phyloP scores from a whole-genome alignment of 2,797 vertebrate genomes.

The Siniperca obscura region DNA sequence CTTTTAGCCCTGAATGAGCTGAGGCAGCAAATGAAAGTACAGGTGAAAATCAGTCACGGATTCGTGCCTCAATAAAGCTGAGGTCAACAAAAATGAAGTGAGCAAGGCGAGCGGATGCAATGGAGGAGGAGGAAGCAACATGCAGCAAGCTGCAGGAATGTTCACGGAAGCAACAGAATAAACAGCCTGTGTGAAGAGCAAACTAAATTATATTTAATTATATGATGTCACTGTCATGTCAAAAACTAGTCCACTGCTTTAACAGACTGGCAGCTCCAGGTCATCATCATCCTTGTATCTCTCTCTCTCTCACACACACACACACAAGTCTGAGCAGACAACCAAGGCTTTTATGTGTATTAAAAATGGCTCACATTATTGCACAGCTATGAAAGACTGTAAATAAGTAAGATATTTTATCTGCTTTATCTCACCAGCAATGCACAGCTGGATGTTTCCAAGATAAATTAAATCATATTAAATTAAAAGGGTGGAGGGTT shows the following conservation, averaged over 20 bases:
- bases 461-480: slow-evolving; percentile 16
- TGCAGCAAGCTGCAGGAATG: slow-evolving; percentile 11
- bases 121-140: slow-evolving; percentile 27
- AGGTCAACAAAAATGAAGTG: slow-evolving; percentile 65
- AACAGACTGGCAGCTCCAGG: slow-evolving; percentile 53
- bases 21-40: slow-evolving; percentile 76
- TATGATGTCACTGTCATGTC: slow-evolving; percentile 41
- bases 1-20: slow-evolving; percentile 68
- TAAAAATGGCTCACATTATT: slow-evolving; percentile 17
- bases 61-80: slow-evolving; percentile 68
- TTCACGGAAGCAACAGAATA: slow-evolving; percentile 24
- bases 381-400: neutral
- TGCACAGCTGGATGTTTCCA: slow-evolving; percentile 30
- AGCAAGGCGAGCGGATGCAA: slow-evolving; percentile 24
- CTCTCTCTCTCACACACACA: slow-evolving; percentile 1
- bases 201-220: slow-evolving; percentile 38
- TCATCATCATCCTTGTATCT: slow-evolving; percentile 36
- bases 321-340: slow-evolving; percentile 17
- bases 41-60: slow-evolving; percentile 73
- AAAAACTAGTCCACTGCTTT: slow-evolving; percentile 46
- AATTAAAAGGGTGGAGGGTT: slow-evolving; percentile 13
- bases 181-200: slow-evolving; percentile 32
- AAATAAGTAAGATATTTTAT: slow-evolving; percentile 24
- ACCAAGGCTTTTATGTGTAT: slow-evolving; percentile 21
- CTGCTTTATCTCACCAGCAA: neutral